Evolutionary conservation across 1,140 invertebrate species (phyloP), one percentile per base, ranked within the genome.

Genomic region (Drosophila rufa): DNA sequence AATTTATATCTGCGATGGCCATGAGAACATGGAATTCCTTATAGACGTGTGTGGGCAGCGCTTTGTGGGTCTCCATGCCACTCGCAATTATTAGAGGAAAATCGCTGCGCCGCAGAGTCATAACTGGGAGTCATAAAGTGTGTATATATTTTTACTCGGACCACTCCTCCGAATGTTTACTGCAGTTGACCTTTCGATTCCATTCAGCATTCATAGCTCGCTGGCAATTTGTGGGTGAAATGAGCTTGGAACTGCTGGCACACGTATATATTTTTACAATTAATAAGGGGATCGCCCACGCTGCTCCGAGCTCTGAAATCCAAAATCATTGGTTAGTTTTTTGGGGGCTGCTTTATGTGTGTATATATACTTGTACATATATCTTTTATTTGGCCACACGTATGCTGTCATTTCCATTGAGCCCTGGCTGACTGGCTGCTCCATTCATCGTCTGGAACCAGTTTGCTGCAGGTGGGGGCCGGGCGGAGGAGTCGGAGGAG

Each of bases 391-490:
- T 75, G 65, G 68, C 69, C 83, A 89, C 83, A 87, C 83, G 84
- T 80, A 89, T 84, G 80, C 84, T 89, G 84, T 87, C 84, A 87
- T 89, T 83, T 58, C 55, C 65, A 80, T 80, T 80, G 60, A 68
- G 53, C 47, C 60, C 66, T 53, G 43, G 47, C 60, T 46, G 43
- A 43, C 60, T 46, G 48, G 43, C 46, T 64, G 40, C 71, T 78
- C 22, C 67, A 77, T 79, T 86, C 69, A 79, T 79, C 70, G 76
- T 60, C 57, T 43, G 27, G 75, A 89, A 86, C 80, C 84, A 65
- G 84, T 89, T 89, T 25, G 33, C 33, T 56, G 50, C 61, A 64
- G 66, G 36, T 68, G 38, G 60, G 12, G 40, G 27, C 17, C 6
- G 11, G 17, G 30, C 19, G 66, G 66, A 71, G 46, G 51, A 47